These are phyloP conservation scores for Periplaneta americana DNA, from an alignment of 1,140 invertebrate genomes.

Conservation along the genomic window DNA sequence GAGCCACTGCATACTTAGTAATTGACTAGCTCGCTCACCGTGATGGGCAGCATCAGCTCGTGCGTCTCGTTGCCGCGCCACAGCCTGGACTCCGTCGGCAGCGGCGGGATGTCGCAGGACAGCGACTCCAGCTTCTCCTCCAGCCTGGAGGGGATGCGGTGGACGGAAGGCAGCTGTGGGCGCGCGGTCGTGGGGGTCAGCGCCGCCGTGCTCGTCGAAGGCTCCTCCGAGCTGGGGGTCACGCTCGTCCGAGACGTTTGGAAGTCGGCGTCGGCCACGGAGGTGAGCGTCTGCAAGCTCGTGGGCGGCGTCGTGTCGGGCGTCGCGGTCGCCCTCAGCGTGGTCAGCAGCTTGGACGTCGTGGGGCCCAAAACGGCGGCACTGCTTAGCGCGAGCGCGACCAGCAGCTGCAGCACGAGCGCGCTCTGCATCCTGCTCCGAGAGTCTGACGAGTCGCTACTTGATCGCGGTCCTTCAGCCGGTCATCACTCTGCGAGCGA, in stretches of 20 bases:
- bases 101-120: constrained; percentile 51
- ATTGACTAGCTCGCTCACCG: constrained; percentile 49
- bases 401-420: too few species aligned
- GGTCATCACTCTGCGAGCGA: too few species aligned
- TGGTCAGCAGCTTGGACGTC: not conserved
- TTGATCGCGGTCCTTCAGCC: too few species aligned
- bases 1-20: too few species aligned
- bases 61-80: constrained; percentile 62
- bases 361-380: not conserved
- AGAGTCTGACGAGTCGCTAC: too few species aligned
- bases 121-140: constrained; percentile 52
- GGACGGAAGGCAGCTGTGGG: not conserved
- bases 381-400: not conserved
- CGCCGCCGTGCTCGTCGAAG: not conserved
- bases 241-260: not conserved
- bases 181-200: not conserved
- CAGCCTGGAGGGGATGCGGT: constrained; percentile 31
- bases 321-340: not conserved
- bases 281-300: not conserved
- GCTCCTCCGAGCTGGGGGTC: not conserved
- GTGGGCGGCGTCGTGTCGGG: not conserved
- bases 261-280: not conserved
- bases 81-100: constrained; percentile 51
- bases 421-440: too few species aligned
- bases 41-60: constrained; percentile 53